Base-by-base conservation (phyloP, 2,113 vertebrate species). In the Poeciliopsis turrubarensis region DNA sequence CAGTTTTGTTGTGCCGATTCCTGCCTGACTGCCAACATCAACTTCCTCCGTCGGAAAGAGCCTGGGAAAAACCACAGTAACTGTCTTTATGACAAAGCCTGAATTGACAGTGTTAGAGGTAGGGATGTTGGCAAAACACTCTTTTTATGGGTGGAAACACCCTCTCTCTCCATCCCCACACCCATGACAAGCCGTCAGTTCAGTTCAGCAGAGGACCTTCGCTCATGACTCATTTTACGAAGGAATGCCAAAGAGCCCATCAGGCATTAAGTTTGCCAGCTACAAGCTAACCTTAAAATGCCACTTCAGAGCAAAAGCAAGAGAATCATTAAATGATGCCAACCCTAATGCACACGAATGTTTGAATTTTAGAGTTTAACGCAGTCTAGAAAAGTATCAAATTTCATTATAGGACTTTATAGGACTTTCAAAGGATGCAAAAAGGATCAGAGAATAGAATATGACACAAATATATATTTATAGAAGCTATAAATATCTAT, bases 171-270 rank as follows among this genome's bases (percentile, higher is more conserved):
- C 34, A 11, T 37, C 85, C 89, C 89, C 88, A 87, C 65, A 78
- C 72, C 60, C 39, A 74, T 85, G 76, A 70, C 79, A 77, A 11
- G 68, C 75, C 73, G 85, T 84, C 86, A 81, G 30, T 75, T 71
- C 84, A 80, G 27, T 77, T 71, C 70, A 79, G 41, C 17, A 44
- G 44, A 79, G 73, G 78, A 80, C 79, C 71, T 81, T 83, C 70
- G 84, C 72, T 70, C 81, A 68, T 75, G 77, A 79, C 77, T 80
- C 41, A 30, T 64, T 71, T 79, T 73, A 78, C 73, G 77, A 67
- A 65, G 82, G 72, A 14, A 22, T 81, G 87, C 88, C 87, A 87
- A 81, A 86, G 29, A 83, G 86, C 86, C 68, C 77, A 80, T 81
- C 85, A 83, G 79, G 80, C 68, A 26, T 39, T 4, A 54, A 65